Evolutionary conservation across 1,140 invertebrate species (phyloP).

Genomic region (Manduca sexta): DNA sequence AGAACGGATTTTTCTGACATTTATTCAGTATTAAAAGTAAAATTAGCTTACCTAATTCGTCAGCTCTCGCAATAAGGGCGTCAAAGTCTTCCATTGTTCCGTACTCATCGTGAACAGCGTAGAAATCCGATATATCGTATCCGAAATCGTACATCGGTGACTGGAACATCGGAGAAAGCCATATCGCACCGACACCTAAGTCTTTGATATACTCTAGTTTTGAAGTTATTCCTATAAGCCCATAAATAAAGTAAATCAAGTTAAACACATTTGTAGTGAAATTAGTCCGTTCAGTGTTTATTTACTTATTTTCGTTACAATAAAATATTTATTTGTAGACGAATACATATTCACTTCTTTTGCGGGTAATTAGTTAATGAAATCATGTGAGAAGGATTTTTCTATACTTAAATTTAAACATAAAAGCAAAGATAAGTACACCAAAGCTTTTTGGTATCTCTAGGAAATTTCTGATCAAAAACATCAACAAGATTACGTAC

Average conservation of each 20-base stretch:
- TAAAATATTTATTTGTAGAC: too few species aligned
- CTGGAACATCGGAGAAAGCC: constrained; percentile 82
- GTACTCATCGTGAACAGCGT: constrained; percentile 80
- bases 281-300: too few species aligned
- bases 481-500: constrained; percentile 44
- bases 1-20: neutral
- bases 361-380: too few species aligned
- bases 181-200: constrained; percentile 74
- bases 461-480: neutral
- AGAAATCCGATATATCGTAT: constrained; percentile 81
- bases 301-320: too few species aligned
- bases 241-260: too few species aligned
- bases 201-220: constrained; percentile 72
- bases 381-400: too few species aligned
- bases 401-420: too few species aligned
- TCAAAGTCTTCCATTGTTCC: constrained; percentile 84
- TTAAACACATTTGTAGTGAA: too few species aligned
- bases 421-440: too few species aligned
- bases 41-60: constrained; percentile 51
- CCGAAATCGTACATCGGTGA: constrained; percentile 80
- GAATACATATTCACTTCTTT: too few species aligned
- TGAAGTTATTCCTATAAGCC: constrained; percentile 64
- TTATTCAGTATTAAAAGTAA: neutral
- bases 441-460: too few species aligned
- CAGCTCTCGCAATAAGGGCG: constrained; percentile 74